Base-by-base conservation (phyloP, 1,140 invertebrate genomes). In the Eupristina koningsbergeri region DNA sequence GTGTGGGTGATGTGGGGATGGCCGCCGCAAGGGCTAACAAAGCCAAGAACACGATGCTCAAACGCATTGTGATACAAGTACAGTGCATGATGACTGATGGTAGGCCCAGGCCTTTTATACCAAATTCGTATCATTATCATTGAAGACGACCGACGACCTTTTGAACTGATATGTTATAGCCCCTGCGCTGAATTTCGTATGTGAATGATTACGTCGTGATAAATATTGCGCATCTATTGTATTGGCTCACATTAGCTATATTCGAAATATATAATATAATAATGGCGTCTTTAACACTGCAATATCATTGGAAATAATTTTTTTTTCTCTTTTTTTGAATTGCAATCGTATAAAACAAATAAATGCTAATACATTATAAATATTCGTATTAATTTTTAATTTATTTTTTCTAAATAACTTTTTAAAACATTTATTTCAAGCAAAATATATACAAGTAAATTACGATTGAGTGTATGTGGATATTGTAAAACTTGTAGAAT, bases 61-160 rank as follows among this genome's bases (percentile, higher is more conserved):
- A 89, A 86, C 88, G 89, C 92, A 92, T 92, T 88, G 85, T 91
- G 88, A 88, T 88, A 81, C 89, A 89, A 89, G 85, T 86, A 75
- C 76, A 87, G 87, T 88, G 89, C 89, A 89, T 91, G 88, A 86
- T 83, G 31, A 81, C 67, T 74, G 79, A 19, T 29, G 58, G 39
- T 61, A 36, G 13, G 34, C 13, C 67, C 61, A 79, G 77, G 83
- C 79, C 89, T 92, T 92, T 91, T 92, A 92, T 92, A 92, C 91
- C 77, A 85, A 86, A 88, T 88, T 88, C 73, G 67, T 91, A 92
- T 92, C 91, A 76, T 83, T 90, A 91, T 91, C 90, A 84, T 86
- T 41, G 47, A 63, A 74, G 22, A 9, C 80, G 89, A 89, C 89
- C 84, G 69, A n/a, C 77, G 90, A 91, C 88, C 86, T 84, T 63